Base-by-base conservation (phyloP, 2,113 vertebrate genomes). In the Microcebus murinus region DNA sequence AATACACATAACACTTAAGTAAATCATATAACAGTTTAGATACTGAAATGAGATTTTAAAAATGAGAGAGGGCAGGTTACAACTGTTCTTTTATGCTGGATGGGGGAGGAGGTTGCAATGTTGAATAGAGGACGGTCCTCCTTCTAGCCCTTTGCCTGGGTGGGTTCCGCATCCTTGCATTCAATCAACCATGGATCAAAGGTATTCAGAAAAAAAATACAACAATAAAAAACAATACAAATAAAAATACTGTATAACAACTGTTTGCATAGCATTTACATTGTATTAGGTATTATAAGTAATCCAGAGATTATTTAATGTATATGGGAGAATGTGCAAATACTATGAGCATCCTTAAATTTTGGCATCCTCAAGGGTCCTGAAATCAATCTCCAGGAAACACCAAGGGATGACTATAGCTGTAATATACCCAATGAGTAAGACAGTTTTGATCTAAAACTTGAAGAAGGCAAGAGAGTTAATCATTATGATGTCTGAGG, bases 41-140 rank as follows among this genome's bases (percentile, higher is more conserved):
- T 29, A 17, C 23, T 90, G 36, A 93, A 95, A 85, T 82, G 65
- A 85, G 74, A 74, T 67, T 95, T 88, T 9, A 45, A 80, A 71
- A 67, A 34, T 68, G 57, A 79, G 36, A 67, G 11, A 52, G 50
- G 55, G 65, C 3, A 74, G 27, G 39, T 8, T 45, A 84, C 2
- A 65, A 25, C 70, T 73, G 45, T 1, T 36, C 3, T 57, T 10
- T 63, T 81, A 39, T 20, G 2, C 18, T 67, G 1, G 2, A 10
- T n/a, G 23, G 1, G n/a, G 27, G 42, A 81, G 18, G 11, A 79
- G 29, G 4, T 31, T 25, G 1, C 4, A 42, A 8, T 52, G 27
- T 14, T 13, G 18, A 95, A 29, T 20, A 45, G 6, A 61, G 20
- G 39, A 20, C 6, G 2, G 23, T 48, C 15, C 11, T 36, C 11